Conservation (phyloP, 2,113 vertebrate genomes). For the Phalacrocorax pelagicus region DNA sequence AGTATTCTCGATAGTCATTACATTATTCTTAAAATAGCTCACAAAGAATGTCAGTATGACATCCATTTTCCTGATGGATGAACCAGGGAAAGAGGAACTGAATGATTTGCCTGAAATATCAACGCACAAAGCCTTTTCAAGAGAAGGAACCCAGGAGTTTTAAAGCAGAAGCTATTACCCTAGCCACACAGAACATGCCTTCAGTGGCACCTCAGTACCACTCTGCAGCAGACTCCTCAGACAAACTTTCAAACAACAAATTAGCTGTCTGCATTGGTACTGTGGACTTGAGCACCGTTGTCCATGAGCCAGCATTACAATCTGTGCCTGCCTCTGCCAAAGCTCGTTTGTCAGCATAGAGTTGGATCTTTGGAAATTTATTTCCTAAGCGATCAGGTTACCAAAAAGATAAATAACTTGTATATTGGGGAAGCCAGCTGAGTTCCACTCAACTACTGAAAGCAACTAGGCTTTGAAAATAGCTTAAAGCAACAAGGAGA, state of each 20-base stretch:
- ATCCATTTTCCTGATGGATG: neutral
- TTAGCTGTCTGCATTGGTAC: neutral
- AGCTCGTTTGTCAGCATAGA: neutral
- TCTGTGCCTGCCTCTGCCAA: neutral
- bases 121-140: neutral
- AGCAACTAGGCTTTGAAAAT: neutral
- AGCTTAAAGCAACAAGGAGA: neutral
- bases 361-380: neutral
- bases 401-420: neutral
- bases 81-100: neutral
- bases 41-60: neutral
- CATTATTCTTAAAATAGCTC: conserved; percentile 28
- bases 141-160: neutral
- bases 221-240: neutral
- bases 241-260: neutral
- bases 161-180: neutral
- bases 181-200: neutral
- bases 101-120: neutral
- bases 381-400: neutral
- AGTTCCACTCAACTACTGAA: neutral
- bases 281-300: neutral
- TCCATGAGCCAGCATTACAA: neutral
- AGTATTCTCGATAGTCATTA: neutral
- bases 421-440: neutral
- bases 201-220: neutral